These are phyloP conservation scores for Notoglanidium macrostoma DNA, from an alignment of 2,797 vertebrate genomes.

Conservation along the genomic window DNA sequence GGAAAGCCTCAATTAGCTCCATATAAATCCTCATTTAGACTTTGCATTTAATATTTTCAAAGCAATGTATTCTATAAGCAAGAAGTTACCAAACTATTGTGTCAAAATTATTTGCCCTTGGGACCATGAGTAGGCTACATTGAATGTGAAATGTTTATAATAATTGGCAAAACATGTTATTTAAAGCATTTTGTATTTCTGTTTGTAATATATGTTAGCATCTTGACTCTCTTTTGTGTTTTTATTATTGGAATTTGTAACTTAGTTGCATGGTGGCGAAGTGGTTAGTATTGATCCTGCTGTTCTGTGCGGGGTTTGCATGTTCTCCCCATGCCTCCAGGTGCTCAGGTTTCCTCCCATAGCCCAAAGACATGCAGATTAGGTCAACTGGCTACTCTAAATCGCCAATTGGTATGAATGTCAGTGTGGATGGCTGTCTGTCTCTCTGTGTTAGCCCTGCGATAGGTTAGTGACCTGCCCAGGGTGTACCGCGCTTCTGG, in stretches of 20 bases:
- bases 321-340: too few relatives aligned
- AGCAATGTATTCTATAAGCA: not conserved
- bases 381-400: too few relatives aligned
- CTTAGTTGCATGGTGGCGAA: too few relatives aligned
- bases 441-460: too few relatives aligned
- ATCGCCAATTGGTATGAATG: too few relatives aligned
- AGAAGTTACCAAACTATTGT: not conserved
- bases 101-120: not conserved
- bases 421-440: too few relatives aligned
- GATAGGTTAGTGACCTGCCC: too few relatives aligned
- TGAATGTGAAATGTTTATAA: not conserved
- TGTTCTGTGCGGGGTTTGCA: too few relatives aligned
- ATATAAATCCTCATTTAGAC: slow-evolving; percentile 9
- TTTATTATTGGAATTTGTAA: not conserved
- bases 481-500: too few relatives aligned
- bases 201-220: not conserved
- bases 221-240: not conserved
- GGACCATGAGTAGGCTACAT: not conserved
- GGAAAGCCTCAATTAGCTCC: slow-evolving; percentile 21
- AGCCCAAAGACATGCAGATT: too few relatives aligned
- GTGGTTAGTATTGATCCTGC: too few relatives aligned
- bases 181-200: not conserved
- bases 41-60: slow-evolving; percentile 9
- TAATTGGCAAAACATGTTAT: not conserved
- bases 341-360: too few relatives aligned